Evolutionary conservation across 1,140 invertebrate species (phyloP).

Genomic region (Globodera rostochiensis): DNA sequence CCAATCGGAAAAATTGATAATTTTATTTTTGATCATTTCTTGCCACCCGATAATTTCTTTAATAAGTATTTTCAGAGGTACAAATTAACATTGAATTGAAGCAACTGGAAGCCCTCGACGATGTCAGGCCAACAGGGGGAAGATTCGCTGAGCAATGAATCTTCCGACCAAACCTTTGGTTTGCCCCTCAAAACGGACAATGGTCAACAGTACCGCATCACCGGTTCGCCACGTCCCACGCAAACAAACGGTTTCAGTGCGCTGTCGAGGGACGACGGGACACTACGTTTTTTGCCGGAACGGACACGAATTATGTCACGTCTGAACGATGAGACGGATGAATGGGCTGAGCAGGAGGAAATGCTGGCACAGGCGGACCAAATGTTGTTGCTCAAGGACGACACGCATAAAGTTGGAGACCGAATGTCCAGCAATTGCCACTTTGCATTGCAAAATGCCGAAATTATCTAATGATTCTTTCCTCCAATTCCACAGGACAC

Average conservation of each 20-base stretch:
- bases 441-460: too few relatives aligned
- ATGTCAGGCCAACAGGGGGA: not conserved
- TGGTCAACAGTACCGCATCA: not conserved
- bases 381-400: constrained; percentile 46
- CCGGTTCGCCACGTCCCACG: not conserved
- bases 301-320: constrained; percentile 53
- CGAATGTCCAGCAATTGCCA: too few relatives aligned
- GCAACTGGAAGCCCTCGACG: not conserved
- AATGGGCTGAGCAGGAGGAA: constrained; percentile 52
- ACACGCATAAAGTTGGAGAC: constrained; percentile 40
- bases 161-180: not conserved
- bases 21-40: too few relatives aligned
- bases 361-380: constrained; percentile 54
- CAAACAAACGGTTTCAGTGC: not conserved
- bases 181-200: not conserved
- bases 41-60: too few relatives aligned
- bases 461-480: constrained; percentile 4
- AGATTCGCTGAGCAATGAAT: not conserved
- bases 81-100: too few relatives aligned
- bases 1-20: too few relatives aligned
- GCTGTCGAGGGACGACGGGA: not conserved
- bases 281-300: constrained; percentile 46
- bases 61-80: too few relatives aligned
- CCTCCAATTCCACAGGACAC: constrained; percentile 39
- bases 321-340: constrained; percentile 57